Evolutionary conservation across 2,888 invertebrate species (phyloP).

Genomic region (Plagiodera versicolora): DNA sequence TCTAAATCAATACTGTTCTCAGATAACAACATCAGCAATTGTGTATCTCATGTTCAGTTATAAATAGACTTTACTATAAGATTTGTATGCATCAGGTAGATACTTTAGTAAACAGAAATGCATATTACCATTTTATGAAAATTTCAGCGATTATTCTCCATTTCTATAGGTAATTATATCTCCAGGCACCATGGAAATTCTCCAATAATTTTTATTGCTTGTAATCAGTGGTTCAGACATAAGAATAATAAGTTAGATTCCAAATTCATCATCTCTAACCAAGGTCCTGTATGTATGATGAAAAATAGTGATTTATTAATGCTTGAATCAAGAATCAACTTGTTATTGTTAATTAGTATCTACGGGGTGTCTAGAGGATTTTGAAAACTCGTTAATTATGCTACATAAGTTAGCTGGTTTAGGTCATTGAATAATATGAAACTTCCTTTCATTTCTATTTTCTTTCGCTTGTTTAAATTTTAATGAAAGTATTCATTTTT

Average conservation of each 20-base stretch:
- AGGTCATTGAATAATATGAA: too few species aligned
- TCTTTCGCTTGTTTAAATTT: too few species aligned
- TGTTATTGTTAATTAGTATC: neutral
- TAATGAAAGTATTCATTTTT: neutral
- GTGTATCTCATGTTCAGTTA: too few species aligned
- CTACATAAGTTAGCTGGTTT: too few species aligned
- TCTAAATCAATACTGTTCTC: too few species aligned
- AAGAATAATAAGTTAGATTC: neutral
- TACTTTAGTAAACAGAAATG: too few species aligned
- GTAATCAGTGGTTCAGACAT: conserved; percentile 21
- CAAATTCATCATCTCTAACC: conserved; percentile 1
- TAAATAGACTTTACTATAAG: too few species aligned
- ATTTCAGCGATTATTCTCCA: too few species aligned
- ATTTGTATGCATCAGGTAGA: too few species aligned
- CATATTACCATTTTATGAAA: too few species aligned
- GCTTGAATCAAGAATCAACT: neutral
- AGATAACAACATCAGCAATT: too few species aligned
- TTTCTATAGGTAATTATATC: neutral
- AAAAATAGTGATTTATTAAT: conserved; percentile 7
- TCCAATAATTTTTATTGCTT: conserved; percentile 17
- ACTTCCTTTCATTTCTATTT: too few species aligned
- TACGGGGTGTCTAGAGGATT: neutral
- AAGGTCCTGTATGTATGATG: neutral
- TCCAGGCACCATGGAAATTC: conserved; percentile 10
- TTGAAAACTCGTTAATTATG: neutral